Evolutionary conservation across 92 coral and sea anemone species (phyloP).

Genomic region (Porites divaricata): DNA sequence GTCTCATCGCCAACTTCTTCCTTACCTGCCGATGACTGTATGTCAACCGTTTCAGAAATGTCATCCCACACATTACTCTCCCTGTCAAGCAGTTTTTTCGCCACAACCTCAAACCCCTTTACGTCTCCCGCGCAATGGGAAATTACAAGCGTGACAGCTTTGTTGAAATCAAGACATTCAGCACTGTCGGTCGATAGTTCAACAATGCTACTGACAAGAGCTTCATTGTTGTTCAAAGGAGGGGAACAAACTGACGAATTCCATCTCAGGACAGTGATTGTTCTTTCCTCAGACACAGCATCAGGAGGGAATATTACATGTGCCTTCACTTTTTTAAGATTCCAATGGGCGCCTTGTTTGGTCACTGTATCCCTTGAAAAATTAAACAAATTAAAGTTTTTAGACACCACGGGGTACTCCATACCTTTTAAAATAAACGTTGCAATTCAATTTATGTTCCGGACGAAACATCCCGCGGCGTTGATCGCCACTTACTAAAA

Average conservation of each 20-base stretch:
- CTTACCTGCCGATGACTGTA: conserved; percentile 16
- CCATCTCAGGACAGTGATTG: conserved; percentile 1
- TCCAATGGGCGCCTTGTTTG: conserved; percentile 33
- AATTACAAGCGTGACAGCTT: conserved; percentile 19
- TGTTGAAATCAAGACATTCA: conserved; percentile 7
- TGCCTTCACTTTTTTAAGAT: conserved; percentile 17
- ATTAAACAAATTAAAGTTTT: neutral
- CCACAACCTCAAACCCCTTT: conserved; percentile 30
- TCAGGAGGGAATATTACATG: conserved; percentile 52
- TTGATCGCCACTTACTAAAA: too few relatives aligned
- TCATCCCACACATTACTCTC: conserved; percentile 11
- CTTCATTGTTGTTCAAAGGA: conserved; percentile 43
- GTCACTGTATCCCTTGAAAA: conserved; percentile 7
- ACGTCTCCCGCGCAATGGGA: conserved; percentile 28
- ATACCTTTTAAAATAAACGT: too few relatives aligned
- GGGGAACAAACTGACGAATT: conserved; percentile 26
- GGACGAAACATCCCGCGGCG: too few relatives aligned
- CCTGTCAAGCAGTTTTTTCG: conserved; percentile 8
- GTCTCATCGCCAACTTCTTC: neutral
- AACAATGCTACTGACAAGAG: conserved; percentile 54
- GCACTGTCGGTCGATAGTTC: conserved; percentile 41
- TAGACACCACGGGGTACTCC: too few relatives aligned
- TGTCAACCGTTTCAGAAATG: neutral
- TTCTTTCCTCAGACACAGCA: conserved; percentile 40
- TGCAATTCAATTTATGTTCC: too few relatives aligned